phyloP scores from a whole-genome alignment of 2,113 vertebrate species.

The Cettia cetti region DNA sequence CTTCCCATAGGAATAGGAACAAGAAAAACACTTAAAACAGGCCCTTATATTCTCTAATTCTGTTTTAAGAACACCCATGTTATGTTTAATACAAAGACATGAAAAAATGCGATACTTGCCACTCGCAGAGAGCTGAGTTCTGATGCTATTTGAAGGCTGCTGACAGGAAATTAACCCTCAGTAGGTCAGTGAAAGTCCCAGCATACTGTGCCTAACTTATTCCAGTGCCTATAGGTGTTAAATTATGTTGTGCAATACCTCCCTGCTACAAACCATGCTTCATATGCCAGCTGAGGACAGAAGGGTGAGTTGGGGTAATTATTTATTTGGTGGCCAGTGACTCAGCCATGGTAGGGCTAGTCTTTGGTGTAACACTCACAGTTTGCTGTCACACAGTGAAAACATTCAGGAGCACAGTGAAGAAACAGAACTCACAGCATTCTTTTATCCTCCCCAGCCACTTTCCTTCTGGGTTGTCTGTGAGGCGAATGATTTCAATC shows the following conservation, averaged over 20 bases:
- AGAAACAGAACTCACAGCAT: conserved; percentile 75
- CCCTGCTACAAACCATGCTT: not conserved
- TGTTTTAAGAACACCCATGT: not conserved
- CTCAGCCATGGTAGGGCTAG: not conserved
- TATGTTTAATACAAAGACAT: not conserved
- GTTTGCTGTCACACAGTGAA: not conserved
- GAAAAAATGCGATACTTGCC: not conserved
- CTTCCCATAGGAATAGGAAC: not conserved
- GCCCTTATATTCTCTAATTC: not conserved
- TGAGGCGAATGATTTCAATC: conserved; percentile 88
- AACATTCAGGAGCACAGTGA: not conserved
- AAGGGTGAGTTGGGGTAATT: not conserved
- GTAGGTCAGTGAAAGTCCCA: not conserved
- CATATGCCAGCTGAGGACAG: not conserved
- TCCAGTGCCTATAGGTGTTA: not conserved
- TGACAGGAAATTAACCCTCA: not conserved
- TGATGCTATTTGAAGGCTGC: not conserved
- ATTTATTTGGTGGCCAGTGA: not conserved
- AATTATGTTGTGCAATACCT: not conserved
- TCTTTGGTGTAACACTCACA: not conserved
- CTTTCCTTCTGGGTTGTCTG: conserved; percentile 90
- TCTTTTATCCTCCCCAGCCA: conserved; percentile 88
- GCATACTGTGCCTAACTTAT: not conserved
- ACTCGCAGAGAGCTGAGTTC: not conserved
- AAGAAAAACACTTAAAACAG: not conserved